Conservation (phyloP, 2,888 invertebrate genomes). For the Agrotis exclamationis region DNA sequence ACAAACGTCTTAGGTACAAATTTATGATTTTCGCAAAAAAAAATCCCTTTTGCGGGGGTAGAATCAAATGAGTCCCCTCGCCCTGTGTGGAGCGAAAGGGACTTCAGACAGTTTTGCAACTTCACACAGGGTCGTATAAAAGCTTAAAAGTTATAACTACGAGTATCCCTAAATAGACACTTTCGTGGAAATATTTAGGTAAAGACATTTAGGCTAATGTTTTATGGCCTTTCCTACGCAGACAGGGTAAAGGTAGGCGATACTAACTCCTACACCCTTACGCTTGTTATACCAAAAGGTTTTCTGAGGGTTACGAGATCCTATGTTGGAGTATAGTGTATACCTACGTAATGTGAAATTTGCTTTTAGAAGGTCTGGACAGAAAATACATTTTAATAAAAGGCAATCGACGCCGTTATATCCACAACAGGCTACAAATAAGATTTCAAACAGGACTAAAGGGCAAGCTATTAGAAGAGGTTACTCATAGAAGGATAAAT, state of each 20-base stretch:
- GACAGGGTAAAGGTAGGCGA: neutral
- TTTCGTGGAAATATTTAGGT: slow-evolving; percentile 21
- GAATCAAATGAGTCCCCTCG: too few species aligned
- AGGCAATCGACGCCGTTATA: neutral
- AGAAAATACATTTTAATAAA: slow-evolving; percentile 3
- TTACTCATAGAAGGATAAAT: slow-evolving; percentile 7
- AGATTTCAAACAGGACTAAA: slow-evolving; percentile 10
- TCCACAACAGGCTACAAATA: slow-evolving; percentile 15
- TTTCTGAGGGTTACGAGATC: slow-evolving; percentile 24
- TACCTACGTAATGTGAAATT: neutral
- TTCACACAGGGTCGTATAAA: neutral
- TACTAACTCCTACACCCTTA: slow-evolving; percentile 5
- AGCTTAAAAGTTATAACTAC: neutral
- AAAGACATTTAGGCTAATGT: neutral
- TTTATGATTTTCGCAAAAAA: neutral
- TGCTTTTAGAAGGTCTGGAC: neutral
- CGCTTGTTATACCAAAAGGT: slow-evolving; percentile 44
- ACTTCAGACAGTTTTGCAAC: too few species aligned
- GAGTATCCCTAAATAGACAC: neutral
- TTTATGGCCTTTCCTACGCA: slow-evolving; percentile 14
- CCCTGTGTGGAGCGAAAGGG: too few species aligned
- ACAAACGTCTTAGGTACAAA: too few species aligned
- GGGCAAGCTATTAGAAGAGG: neutral
- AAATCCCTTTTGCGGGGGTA: neutral
- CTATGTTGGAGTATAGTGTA: neutral